Percentiles rank a stretch among this genome's conserved stretches.
Evolutionary conservation across 2,113 vertebrate species (phyloP).

Genomic region (Pterocles orientalis): DNA sequence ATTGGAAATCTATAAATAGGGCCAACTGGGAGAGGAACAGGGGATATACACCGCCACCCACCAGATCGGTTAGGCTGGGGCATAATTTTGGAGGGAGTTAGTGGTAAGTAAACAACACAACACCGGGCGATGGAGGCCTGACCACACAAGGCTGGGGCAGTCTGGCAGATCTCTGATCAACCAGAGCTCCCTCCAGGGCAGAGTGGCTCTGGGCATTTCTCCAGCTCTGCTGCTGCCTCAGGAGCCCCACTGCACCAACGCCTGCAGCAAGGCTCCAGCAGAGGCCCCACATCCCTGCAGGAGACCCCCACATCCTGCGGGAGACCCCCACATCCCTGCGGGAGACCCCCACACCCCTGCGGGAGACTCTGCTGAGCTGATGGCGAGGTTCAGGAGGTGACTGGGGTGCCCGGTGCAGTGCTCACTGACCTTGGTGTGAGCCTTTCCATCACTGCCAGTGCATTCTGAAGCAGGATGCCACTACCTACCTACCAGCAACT

Average conservation of each 20-base stretch:
- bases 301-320: not conserved
- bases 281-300: not conserved
- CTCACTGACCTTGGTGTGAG: not conserved
- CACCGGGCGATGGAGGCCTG: not conserved
- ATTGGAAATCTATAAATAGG: slow-evolving; percentile 1
- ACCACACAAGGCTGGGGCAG: not conserved
- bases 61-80: not conserved
- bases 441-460: not conserved
- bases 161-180: not conserved
- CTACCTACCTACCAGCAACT: not conserved
- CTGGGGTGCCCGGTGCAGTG: fast-evolving
- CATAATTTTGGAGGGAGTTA: not conserved
- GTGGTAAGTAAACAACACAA: not conserved
- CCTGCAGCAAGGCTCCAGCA: not conserved
- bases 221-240: not conserved
- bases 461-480: not conserved
- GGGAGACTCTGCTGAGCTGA: not conserved
- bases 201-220: not conserved
- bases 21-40: not conserved
- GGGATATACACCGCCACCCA: not conserved
- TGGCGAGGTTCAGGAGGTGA: not conserved
- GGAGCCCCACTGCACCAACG: not conserved
- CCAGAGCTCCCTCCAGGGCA: not conserved
- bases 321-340: not conserved
- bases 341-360: not conserved